These are phyloP conservation scores for Drosophila lacteicornis DNA, from an alignment of 1,140 invertebrate genomes.

Conservation along the genomic window DNA sequence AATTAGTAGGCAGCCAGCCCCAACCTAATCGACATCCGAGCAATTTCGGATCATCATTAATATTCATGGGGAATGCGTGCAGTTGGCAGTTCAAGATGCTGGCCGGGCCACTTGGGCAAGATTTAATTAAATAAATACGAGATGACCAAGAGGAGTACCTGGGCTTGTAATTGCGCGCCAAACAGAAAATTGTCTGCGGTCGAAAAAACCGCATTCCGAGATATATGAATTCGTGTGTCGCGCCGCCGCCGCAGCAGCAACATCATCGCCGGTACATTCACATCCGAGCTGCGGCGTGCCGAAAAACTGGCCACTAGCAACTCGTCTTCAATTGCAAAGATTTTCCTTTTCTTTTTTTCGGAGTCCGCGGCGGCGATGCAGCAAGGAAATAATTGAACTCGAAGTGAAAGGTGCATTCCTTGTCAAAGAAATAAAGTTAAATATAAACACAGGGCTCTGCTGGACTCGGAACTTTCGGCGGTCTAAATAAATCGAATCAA, in stretches of 20 bases:
- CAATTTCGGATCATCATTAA: slow-evolving; percentile 45
- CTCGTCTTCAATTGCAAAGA: slow-evolving; percentile 53
- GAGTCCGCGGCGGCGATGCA: slow-evolving; percentile 17
- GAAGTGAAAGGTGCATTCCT: slow-evolving; percentile 59
- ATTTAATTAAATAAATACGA: slow-evolving; percentile 59
- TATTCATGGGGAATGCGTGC: slow-evolving; percentile 56
- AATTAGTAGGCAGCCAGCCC: slow-evolving; percentile 43
- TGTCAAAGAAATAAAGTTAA: slow-evolving; percentile 1
- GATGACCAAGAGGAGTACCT: slow-evolving; percentile 35
- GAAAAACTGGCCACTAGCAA: slow-evolving; percentile 53
- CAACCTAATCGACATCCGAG: slow-evolving; percentile 49
- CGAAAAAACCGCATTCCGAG: slow-evolving; percentile 60
- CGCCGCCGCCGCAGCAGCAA: slow-evolving; percentile 53
- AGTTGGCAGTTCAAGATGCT: slow-evolving; percentile 23
- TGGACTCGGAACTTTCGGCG: slow-evolving; percentile 27
- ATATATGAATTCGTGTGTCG: slow-evolving; percentile 74
- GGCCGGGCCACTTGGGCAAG: slow-evolving; percentile 33
- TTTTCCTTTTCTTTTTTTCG: slow-evolving; percentile 62
- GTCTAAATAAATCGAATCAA: slow-evolving; percentile 20
- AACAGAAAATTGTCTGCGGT: slow-evolving; percentile 49
- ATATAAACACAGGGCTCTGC: slow-evolving; percentile 23
- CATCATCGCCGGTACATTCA: slow-evolving; percentile 42
- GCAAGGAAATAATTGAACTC: slow-evolving; percentile 54
- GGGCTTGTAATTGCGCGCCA: slow-evolving; percentile 39
- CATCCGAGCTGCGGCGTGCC: slow-evolving; percentile 20